Evolutionary conservation across 2,113 vertebrate species (phyloP), one percentile per base, ranked within the genome.

Genomic region (Apteryx mantelli): DNA sequence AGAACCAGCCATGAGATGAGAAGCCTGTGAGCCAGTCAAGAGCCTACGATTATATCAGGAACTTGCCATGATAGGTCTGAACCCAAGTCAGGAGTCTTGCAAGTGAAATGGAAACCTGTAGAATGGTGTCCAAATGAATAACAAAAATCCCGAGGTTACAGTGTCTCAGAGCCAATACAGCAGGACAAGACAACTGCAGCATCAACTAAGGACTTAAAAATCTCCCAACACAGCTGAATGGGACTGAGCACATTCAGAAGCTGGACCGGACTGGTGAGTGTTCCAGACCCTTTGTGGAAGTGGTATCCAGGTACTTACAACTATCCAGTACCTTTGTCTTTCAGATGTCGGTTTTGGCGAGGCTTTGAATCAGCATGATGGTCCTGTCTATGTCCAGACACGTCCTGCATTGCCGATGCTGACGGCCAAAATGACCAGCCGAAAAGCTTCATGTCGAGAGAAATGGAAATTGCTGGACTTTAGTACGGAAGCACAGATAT

Each of bases 161-260:
- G 7, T 1, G 5, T 17, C 26, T 61, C 36, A 40, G 68, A 83
- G 58, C 22, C 53, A 70, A n/a, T 0, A 2, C 21, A 65, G 70
- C 7, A 55, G 24, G 69, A 74, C 8, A 28, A 30, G 64, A 61
- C 2, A 3, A 86, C 25, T 36, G 22, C 42, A 76, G 75, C 52
- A 87, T 28, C 78, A 66, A 11, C 56, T 11, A 2, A 61, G 40
- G 68, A 11, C 30, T 81, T 55, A 1, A 7, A 86, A 90, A 82
- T 24, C 16, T 18, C 46, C 52, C 73, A 60, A 44, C 32, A 58
- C 22, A 65, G 48, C 28, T 64, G 48, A 52, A 82, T 46, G 56
- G 56, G 40, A 40, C 34, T 0, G 0, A 40, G 24, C 30, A 83
- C 53, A 79, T 40, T 34, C 2, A 1, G 7, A 64, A 83, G 46